Evolutionary conservation across 2,888 invertebrate genomes (phyloP), one percentile per base, ranked within the genome.

Genomic region (Dyspetes luteomarginatus): DNA sequence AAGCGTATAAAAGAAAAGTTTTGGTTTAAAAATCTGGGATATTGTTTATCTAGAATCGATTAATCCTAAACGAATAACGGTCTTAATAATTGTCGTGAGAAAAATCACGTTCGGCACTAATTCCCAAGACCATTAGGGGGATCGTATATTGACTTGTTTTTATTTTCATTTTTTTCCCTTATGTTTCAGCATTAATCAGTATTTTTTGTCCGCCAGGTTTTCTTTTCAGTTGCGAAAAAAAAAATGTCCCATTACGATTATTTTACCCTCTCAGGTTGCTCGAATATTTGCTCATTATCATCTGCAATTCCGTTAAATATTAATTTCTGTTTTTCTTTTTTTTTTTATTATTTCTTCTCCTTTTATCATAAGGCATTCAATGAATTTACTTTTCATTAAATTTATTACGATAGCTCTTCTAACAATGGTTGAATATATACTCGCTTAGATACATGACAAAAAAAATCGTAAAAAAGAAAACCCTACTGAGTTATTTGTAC

Each of bases 291-390:
- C 50, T 71, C 67, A 55, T 48, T 60, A 24, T 58, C 65, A 36
- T 3, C 17, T 7, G 12, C 30, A 60, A 64, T 72, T 28, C 30
- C 73, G 22, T 64, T 69, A 26, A 64, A 19, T 67, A 28, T 58
- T 22, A 62, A 28, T 30, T 41, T 43, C 45, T 55, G 43, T 60
- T 26, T 52, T 30, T 22, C 3, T 48, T 17, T 17, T 58, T 30
- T 52, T 43, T 58, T 52, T 28, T 22, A 9, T 58, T 24, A 17
- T 19, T 55, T 55, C 50, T 69, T 22, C 50, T 58, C 76, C 55
- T 78, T 72, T 67, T 75, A 84, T 83, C 81, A 82, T 83, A 84
- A 83, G 84, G 84, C 83, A 82, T 83, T 83, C 67, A 78, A 82
- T 81, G 82, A 82, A 79, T 81, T 76, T 77, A 80, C 74, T 68